phyloP scores from a whole-genome alignment of 2,113 vertebrate genomes.

The Macquaria ambigua region DNA sequence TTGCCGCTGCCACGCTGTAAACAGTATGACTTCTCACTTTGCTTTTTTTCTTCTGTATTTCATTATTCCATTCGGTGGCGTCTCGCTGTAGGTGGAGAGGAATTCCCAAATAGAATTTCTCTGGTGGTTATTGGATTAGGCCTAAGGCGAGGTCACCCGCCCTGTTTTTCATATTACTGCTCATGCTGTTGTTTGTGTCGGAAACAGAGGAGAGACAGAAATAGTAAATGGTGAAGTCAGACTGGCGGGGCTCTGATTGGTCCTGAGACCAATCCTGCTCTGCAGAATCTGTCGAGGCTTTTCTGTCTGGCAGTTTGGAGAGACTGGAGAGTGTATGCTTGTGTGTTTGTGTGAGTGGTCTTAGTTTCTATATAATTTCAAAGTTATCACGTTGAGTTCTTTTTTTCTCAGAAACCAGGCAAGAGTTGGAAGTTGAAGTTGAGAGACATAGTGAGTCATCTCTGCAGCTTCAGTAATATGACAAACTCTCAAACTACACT shows the following conservation, averaged over 20 bases:
- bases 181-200: neutral
- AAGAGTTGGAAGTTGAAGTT: neutral
- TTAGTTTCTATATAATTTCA: too few relatives aligned
- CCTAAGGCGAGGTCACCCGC: neutral
- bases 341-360: neutral
- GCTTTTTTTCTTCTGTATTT: neutral
- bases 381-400: neutral
- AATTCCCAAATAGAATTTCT: constrained; percentile 58
- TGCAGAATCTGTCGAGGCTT: neutral
- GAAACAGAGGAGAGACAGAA: neutral
- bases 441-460: too few relatives aligned
- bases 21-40: constrained; percentile 29
- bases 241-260: neutral
- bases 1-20: neutral
- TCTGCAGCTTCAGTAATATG: too few relatives aligned
- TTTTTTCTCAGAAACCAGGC: neutral
- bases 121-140: constrained; percentile 37
- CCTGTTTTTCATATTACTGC: constrained; percentile 13
- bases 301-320: neutral
- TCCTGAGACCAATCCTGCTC: neutral
- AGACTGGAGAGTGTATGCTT: neutral
- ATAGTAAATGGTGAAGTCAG: neutral
- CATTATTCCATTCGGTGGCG: constrained; percentile 15
- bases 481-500: too few relatives aligned
- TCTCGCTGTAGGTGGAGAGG: constrained; percentile 29